These are phyloP conservation scores for Antedon mediterranea DNA, from an alignment of 53 echinoderm and acorn worm genomes.

Conservation along the genomic window DNA sequence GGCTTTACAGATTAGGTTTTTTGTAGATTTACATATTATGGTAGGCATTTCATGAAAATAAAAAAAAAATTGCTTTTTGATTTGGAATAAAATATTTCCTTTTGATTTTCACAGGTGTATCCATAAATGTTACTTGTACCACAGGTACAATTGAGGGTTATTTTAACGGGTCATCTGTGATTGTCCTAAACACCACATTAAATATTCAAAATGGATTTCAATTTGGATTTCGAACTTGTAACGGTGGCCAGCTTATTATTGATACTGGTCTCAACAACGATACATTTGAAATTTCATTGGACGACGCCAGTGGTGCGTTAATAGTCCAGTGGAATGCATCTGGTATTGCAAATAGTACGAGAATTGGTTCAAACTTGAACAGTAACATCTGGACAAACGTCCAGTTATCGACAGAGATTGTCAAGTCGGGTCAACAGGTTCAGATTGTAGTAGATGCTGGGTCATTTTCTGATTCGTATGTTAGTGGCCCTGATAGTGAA, in stretches of 20 bases:
- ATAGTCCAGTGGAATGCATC: constrained; percentile 32
- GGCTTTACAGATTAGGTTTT: too few species aligned
- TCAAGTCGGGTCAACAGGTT: constrained; percentile 15
- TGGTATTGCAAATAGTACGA: background rate
- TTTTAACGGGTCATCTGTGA: constrained; percentile 44
- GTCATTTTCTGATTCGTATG: background rate
- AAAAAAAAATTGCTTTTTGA: too few species aligned
- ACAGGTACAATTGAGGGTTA: constrained; percentile 16
- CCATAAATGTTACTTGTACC: background rate
- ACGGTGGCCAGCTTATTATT: constrained; percentile 46
- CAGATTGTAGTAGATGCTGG: constrained; percentile 16
- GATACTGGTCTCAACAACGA: constrained; percentile 43
- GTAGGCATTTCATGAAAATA: too few species aligned
- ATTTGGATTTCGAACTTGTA: constrained; percentile 74
- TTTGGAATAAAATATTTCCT: too few species aligned
- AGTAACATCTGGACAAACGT: constrained; percentile 32
- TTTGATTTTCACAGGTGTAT: background rate
- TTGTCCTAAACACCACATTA: constrained; percentile 21
- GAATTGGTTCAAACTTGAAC: constrained; percentile 23
- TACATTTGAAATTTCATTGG: constrained; percentile 30
- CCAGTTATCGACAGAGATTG: constrained; percentile 13
- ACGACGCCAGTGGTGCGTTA: constrained; percentile 9
- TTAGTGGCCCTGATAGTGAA: constrained; percentile 1
- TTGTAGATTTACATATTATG: too few species aligned
- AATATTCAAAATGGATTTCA: constrained; percentile 15